Conservation (phyloP, 2,113 vertebrate genomes). For the Anoura caudifer region DNA sequence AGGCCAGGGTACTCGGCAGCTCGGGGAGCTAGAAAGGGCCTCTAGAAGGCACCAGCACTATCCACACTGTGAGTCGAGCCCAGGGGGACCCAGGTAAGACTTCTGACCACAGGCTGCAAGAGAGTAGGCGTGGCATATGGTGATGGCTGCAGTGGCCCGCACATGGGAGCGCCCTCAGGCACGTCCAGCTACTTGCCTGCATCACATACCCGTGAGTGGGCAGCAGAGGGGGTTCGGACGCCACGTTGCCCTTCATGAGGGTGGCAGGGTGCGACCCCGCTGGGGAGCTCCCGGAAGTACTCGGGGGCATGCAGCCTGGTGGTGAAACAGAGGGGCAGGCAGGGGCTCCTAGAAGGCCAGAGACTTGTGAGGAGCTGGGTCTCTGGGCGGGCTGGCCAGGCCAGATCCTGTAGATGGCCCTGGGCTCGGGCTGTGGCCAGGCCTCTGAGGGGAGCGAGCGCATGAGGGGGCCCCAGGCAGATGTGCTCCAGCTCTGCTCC, state of each 20-base stretch:
- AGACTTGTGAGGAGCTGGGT: neutral
- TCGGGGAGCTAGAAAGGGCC: neutral
- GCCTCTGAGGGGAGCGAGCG: too few relatives aligned
- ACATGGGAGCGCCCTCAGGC: too few relatives aligned
- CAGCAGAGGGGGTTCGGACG: neutral
- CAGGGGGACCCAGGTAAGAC: neutral
- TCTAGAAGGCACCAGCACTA: neutral
- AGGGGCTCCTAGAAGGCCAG: neutral
- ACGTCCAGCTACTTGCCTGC: too few relatives aligned
- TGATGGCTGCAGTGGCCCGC: neutral
- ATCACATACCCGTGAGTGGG: rapidly evolving
- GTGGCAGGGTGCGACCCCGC: neutral
- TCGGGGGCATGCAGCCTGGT: neutral
- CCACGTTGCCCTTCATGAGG: neutral
- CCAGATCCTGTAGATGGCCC: neutral
- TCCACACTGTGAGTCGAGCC: too few relatives aligned
- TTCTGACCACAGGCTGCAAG: neutral
- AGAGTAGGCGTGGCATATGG: neutral
- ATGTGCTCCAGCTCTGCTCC: neutral
- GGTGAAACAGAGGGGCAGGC: neutral
- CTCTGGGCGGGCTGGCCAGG: neutral
- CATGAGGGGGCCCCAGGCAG: too few relatives aligned
- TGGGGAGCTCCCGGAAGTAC: neutral
- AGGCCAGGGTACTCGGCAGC: rapidly evolving
- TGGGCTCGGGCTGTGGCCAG: neutral